phyloP scores from a whole-genome alignment of 2,797 vertebrate genomes.

The Hybognathus amarus region DNA sequence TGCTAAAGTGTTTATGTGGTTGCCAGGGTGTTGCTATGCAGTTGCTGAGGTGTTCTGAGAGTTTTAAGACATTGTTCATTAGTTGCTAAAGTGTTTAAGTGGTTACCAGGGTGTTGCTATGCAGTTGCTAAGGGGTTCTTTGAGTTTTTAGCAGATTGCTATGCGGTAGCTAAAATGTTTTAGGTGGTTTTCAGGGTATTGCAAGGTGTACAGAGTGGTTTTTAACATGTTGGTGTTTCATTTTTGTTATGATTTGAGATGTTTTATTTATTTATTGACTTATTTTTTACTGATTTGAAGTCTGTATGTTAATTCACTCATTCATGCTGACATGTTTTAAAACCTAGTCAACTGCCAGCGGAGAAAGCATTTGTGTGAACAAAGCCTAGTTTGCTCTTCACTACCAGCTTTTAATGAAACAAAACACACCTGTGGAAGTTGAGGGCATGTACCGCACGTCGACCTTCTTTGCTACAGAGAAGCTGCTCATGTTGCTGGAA shows the following conservation, averaged over 20 bases:
- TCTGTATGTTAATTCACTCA: neutral
- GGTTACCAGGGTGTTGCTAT: neutral
- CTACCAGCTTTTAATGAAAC: neutral
- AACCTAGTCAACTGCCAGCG: no score
- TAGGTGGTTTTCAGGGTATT: neutral
- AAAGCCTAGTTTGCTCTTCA: neutral
- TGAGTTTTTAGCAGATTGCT: no score
- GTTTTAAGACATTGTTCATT: neutral
- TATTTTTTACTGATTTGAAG: no score
- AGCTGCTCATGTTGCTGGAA: neutral
- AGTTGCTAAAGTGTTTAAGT: neutral
- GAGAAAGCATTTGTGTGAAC: neutral
- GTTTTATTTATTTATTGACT: no score
- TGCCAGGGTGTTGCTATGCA: neutral
- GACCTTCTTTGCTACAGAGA: neutral
- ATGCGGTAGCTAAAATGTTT: neutral
- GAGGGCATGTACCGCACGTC: neutral
- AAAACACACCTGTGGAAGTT: neutral
- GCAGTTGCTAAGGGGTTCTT: no score
- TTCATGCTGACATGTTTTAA: neutral
- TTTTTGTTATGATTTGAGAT: no score
- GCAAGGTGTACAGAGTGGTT: no score
- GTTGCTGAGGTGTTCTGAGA: neutral
- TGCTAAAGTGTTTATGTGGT: neutral
- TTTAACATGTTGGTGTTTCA: neutral